Base-by-base conservation (phyloP, 2,113 vertebrate species). In the Mus musculus region DNA sequence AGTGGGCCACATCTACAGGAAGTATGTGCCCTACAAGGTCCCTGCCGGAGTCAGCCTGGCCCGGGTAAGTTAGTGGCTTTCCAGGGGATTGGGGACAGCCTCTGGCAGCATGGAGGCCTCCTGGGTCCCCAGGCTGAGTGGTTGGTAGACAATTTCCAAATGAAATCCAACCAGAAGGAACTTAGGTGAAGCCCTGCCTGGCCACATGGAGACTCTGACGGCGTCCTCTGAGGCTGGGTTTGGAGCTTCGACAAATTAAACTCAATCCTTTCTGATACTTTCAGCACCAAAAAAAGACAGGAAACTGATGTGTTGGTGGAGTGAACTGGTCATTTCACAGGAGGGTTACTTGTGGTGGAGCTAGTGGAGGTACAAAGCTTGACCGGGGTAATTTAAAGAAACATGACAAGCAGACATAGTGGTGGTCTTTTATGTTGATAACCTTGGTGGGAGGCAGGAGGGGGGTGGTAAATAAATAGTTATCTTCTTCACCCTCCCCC, bases 1-100 rank as follows among this genome's bases (percentile, higher is more conserved):
- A 95, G 99, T 99, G 67, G 99, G 99, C 12, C 99, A 99, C 95
- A 99, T 99, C 98, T 99, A 99, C 98, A 98, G 99, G 97, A 99
- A 99, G 98, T 99, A 99, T 0, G 99, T 99, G 75, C 99, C 99
- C 7, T 99, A 99, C 98, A 99, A 99, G 93, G 99, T 99, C 75
- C 99, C 99, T 0, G 99, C 99, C 13, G 99, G 99, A 72, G 99
- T 99, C 98, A 99, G 99, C 97, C 97, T 99, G 96, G 99, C 99
- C 26, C 98, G 99, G 98, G 99, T 99, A 98, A 99, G 97, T 19
- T 16, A n/a, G 61, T 33, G n/a, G 42, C 88, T 71, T 97, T 96
- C 10, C 54, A 10, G 13, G 72, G 1, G 0, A 6, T 6, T 5
- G 77, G 7, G 46, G 17, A 0, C 1, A 73, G 52, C 65, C 56